phyloP scores from a whole-genome alignment of 92 coral and sea anemone species.

The Zoanthus solanderi region DNA sequence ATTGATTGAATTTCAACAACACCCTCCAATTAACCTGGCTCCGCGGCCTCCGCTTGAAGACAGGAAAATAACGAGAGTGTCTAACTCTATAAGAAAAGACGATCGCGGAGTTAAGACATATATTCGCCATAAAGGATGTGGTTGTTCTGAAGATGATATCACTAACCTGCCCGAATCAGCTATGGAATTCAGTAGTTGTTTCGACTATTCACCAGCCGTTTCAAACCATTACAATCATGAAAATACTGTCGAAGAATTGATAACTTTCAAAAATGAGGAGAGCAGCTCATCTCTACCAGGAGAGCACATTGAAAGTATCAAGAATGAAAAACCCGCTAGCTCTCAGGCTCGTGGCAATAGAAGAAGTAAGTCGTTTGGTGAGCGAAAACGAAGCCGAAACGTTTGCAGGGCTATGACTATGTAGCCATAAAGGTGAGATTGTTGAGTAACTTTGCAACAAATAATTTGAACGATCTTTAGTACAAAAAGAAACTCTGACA shows the following conservation, averaged over 20 bases:
- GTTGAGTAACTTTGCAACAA: too few relatives aligned
- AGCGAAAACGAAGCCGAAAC: background rate
- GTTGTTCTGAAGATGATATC: constrained; percentile 7
- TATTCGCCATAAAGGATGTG: constrained; percentile 7
- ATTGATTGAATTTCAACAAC: constrained; percentile 25
- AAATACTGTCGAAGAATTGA: background rate
- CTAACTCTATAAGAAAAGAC: background rate
- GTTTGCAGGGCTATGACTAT: background rate
- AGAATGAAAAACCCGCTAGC: background rate
- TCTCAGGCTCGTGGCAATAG: background rate
- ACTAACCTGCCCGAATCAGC: constrained; percentile 8
- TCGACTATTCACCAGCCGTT: background rate
- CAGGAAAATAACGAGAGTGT: background rate
- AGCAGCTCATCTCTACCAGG: background rate
- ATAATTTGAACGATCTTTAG: too few relatives aligned
- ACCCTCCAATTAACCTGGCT: constrained; percentile 31
- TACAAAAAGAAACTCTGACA: too few relatives aligned
- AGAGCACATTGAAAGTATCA: background rate
- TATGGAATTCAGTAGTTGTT: background rate
- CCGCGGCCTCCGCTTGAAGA: constrained; percentile 25
- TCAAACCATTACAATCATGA: background rate
- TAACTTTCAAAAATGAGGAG: background rate
- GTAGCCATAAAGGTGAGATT: background rate
- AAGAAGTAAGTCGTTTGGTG: background rate
- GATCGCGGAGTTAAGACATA: background rate